These are phyloP conservation scores for Ophiodon elongatus DNA, from an alignment of 2,113 vertebrate species.

Conservation along the genomic window DNA sequence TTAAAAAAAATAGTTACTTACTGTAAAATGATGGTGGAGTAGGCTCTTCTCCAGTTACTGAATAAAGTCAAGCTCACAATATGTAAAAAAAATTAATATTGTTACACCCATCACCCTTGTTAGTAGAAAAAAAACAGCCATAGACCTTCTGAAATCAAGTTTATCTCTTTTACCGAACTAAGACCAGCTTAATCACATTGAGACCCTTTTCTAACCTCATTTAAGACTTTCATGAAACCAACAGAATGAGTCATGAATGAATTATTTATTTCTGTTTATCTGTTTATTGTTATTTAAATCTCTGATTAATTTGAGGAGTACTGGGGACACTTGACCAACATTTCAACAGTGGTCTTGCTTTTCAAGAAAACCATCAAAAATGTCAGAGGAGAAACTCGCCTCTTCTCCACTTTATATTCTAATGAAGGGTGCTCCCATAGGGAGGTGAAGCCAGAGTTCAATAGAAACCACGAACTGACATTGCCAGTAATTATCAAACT, in stretches of 20 bases:
- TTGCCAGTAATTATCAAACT: slow-evolving; percentile 21
- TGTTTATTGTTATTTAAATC: not conserved
- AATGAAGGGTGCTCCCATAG: not conserved
- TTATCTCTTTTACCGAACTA: not conserved
- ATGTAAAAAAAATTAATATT: not conserved
- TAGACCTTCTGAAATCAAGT: not conserved
- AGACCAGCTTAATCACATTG: not conserved
- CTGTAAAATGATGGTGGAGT: not conserved
- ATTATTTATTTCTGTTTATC: not conserved
- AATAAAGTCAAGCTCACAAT: not conserved
- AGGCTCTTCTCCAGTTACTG: not conserved
- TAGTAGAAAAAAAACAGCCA: not conserved
- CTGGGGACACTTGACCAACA: not conserved
- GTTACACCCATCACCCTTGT: not conserved
- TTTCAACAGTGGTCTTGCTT: slow-evolving; percentile 7
- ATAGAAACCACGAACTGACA: not conserved
- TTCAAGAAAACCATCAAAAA: slow-evolving; percentile 13
- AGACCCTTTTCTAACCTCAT: not conserved
- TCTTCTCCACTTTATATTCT: not conserved
- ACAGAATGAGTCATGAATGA: not conserved
- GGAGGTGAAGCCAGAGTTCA: not conserved
- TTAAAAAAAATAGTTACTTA: not conserved
- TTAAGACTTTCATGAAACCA: not conserved
- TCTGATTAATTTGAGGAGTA: not conserved
- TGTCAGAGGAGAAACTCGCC: not conserved